Evolutionary conservation across 30 jellyfish, hydroid and myxozoan genomes (phyloP).

Genomic region (Hydractinia symbiolongicarpus): DNA sequence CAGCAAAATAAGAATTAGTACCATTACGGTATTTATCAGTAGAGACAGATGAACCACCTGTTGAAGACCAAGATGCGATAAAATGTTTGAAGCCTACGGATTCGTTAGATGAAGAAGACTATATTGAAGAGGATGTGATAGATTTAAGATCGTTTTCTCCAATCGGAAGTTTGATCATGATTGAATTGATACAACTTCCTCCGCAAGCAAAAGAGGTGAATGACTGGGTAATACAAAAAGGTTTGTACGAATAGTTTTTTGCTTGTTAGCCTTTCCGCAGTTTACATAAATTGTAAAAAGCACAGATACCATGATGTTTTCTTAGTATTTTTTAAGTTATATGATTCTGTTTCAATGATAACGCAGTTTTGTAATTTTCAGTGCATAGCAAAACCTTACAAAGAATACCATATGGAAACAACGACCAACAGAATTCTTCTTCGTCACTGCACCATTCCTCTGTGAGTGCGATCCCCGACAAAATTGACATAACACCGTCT

Average conservation of each 20-base stretch:
- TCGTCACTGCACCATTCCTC: constrained; percentile 8
- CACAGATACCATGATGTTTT: background rate
- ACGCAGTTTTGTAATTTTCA: background rate
- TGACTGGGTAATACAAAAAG: constrained; percentile 83
- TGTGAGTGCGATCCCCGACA: background rate
- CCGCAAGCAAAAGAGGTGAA: constrained; percentile 75
- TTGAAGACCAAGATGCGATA: too few species aligned
- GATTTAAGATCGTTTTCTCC: constrained; percentile 82
- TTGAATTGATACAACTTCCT: constrained; percentile 82
- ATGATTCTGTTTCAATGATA: background rate
- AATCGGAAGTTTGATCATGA: constrained; percentile 62
- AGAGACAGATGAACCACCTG: too few species aligned
- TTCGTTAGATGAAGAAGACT: constrained; percentile 52
- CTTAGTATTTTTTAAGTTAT: background rate
- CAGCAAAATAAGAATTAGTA: too few species aligned
- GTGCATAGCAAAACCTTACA: background rate
- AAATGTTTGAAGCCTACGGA: background rate
- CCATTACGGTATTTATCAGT: too few species aligned
- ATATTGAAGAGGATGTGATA: constrained; percentile 70
- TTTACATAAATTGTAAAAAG: too few species aligned
- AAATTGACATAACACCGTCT: background rate
- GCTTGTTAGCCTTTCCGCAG: background rate
- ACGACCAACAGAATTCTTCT: background rate
- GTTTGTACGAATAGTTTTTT: constrained; percentile 19
- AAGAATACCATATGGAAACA: constrained; percentile 15